Base-by-base conservation (phyloP, 2,113 vertebrate genomes). In the Phrynosoma blainvillii region DNA sequence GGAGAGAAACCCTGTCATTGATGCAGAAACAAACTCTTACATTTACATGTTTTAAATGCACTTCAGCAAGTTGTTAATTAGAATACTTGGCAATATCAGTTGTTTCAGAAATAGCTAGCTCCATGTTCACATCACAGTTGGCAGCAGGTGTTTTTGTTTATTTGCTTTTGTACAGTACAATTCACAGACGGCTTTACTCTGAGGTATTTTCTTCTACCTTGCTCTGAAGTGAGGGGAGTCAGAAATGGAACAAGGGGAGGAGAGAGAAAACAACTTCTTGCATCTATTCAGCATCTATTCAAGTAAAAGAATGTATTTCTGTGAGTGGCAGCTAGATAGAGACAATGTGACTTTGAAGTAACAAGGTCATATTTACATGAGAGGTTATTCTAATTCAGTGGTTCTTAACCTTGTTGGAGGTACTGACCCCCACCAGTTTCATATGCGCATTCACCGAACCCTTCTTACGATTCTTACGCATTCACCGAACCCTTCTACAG, bases 341-440 rank as follows among this genome's bases (percentile, higher is more conserved):
- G 89, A 93, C 93, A 94, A 91, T 93, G 89, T 0, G 42, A 85
- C 91, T 96, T 93, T 95, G 87, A 94, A 91, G 92, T 84, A 91
- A 85, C 70, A 71, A 93, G 91, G 93, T 91, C 90, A 94, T 89
- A 95, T 96, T 95, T 95, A 94, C 93, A 95, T 94, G 87, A 1
- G 1, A 92, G 91, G 92, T 95, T 94, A 95, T 84, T 89, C 88
- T 89, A 91, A 93, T 95, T 92, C n/a, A n/a, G n/a, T n/a, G n/a
- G n/a, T n/a, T n/a, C n/a, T n/a, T n/a, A n/a, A n/a, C n/a, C n/a
- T n/a, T n/a, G n/a, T n/a, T n/a, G n/a, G n/a, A n/a, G n/a, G n/a
- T n/a, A n/a, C n/a, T n/a, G n/a, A n/a, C n/a, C n/a, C n/a, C n/a
- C n/a, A n/a, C n/a, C n/a, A n/a, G n/a, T n/a, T n/a, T n/a, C n/a